Conservation (phyloP, 2,113 vertebrate species). For the Anhinga rufa region DNA sequence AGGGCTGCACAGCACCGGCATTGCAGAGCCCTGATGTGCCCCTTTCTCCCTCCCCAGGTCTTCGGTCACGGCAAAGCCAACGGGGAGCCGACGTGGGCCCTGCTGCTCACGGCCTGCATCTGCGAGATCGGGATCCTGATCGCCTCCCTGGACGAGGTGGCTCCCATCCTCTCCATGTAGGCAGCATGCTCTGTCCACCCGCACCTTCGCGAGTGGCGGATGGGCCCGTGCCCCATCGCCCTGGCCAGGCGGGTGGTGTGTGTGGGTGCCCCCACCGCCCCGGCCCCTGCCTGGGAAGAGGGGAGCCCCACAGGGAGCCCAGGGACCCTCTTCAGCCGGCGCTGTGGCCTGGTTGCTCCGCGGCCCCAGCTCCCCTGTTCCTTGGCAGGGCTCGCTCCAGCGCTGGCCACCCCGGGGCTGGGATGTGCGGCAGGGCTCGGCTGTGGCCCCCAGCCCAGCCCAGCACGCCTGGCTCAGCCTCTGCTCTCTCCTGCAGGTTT, state of each 20-base stretch:
- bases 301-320: neutral
- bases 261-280: fast-evolving
- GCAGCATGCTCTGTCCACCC: conserved; percentile 23
- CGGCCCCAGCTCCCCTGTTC: fast-evolving
- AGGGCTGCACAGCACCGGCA: fast-evolving
- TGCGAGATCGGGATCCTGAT: conserved; percentile 98
- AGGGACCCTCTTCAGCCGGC: no score
- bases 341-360: fast-evolving
- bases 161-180: conserved; percentile 98
- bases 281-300: neutral
- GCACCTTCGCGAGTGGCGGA: neutral
- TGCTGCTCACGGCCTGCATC: conserved; percentile 94
- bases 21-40: fast-evolving
- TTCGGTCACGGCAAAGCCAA: conserved; percentile 98
- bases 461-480: fast-evolving
- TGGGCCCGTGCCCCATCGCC: fast-evolving
- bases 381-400: fast-evolving
- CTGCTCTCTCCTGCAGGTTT: conserved; percentile 79
- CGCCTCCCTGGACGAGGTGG: conserved; percentile 92
- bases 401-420: fast-evolving
- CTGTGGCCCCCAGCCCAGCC: fast-evolving
- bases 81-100: conserved; percentile 95
- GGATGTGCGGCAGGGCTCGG: fast-evolving
- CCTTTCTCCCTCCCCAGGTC: conserved; percentile 69
- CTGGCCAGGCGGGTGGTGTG: neutral